A percentile compares a stretch with the other conserved stretches of the same genome.
Evolutionary conservation across 2,888 invertebrate genomes (phyloP).

Genomic region (Hetaerina titia): DNA sequence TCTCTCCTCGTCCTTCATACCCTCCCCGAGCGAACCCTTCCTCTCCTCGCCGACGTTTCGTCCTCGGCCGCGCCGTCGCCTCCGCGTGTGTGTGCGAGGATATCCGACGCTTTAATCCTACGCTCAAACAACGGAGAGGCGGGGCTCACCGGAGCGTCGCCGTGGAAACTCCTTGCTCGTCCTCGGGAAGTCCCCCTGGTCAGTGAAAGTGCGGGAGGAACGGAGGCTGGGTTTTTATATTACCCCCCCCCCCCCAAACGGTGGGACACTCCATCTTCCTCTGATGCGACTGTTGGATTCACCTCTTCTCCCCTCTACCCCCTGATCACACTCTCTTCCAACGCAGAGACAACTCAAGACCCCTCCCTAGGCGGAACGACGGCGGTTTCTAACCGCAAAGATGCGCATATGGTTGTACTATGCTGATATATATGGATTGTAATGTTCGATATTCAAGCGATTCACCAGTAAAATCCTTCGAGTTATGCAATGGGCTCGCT

Average conservation of each 20-base stretch:
- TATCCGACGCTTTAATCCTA: constrained; percentile 29
- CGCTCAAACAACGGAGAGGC: constrained; percentile 62
- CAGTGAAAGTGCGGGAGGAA: constrained; percentile 16
- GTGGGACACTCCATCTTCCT: not conserved
- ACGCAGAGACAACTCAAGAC: too few species aligned
- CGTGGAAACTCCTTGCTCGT: constrained; percentile 37
- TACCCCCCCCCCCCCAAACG: not conserved
- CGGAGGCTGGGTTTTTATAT: not conserved
- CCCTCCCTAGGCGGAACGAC: too few species aligned
- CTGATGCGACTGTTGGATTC: not conserved
- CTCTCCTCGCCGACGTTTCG: not conserved
- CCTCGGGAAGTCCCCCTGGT: constrained; percentile 20
- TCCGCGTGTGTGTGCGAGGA: not conserved
- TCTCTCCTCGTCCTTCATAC: not conserved
- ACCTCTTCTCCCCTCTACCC: not conserved
- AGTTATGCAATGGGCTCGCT: too few species aligned
- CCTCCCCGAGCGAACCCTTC: not conserved
- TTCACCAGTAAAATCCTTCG: too few species aligned
- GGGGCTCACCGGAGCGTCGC: constrained; percentile 42
- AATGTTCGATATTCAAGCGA: too few species aligned
- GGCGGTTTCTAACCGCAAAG: too few species aligned
- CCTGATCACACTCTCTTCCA: too few species aligned
- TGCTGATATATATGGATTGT: too few species aligned
- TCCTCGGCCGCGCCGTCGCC: not conserved
- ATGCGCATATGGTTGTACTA: too few species aligned